Percentiles rank a stretch among this genome's conserved stretches.
phyloP scores from a whole-genome alignment of 2,888 invertebrate genomes.

The Cecidostiba fungosa region DNA sequence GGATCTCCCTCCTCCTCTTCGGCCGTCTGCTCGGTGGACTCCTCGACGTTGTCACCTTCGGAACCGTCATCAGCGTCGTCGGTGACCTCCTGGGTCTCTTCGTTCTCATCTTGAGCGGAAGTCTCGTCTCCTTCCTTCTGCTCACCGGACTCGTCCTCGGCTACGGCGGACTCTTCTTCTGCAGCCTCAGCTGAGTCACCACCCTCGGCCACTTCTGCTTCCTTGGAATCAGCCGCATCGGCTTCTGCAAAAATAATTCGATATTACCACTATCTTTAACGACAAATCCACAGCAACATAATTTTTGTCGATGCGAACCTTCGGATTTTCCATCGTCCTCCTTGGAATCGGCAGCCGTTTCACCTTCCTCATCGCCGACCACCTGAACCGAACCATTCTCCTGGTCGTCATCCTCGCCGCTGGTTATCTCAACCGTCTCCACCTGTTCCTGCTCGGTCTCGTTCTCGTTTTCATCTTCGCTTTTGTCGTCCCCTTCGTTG shows the following conservation, averaged over 20 bases:
- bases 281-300: not conserved
- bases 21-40: conserved; percentile 64
- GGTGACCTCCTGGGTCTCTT: conserved; percentile 55
- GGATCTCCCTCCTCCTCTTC: conserved; percentile 60
- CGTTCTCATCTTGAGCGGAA: conserved; percentile 60
- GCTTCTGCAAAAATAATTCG: conserved; percentile 27
- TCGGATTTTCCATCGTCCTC: conserved; percentile 48
- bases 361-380: not conserved
- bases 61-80: conserved; percentile 61
- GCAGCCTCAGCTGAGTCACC: conserved; percentile 36
- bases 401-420: conserved; percentile 53
- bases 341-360: conserved; percentile 49
- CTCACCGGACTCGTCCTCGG: conserved; percentile 55
- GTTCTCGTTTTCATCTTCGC: conserved; percentile 62
- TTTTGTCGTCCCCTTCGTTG: conserved; percentile 48
- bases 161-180: not conserved
- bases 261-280: not conserved
- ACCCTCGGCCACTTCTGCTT: conserved; percentile 24
- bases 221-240: conserved; percentile 47
- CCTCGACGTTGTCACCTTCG: conserved; percentile 52
- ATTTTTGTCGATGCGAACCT: not conserved
- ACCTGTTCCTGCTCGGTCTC: conserved; percentile 64
- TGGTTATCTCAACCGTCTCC: conserved; percentile 64
- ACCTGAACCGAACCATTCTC: conserved; percentile 20
- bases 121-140: conserved; percentile 60